Percentiles rank a stretch among this genome's conserved stretches.
phyloP scores from a whole-genome alignment of 2,888 invertebrate genomes.

The Pachycephus smyrnensis region DNA sequence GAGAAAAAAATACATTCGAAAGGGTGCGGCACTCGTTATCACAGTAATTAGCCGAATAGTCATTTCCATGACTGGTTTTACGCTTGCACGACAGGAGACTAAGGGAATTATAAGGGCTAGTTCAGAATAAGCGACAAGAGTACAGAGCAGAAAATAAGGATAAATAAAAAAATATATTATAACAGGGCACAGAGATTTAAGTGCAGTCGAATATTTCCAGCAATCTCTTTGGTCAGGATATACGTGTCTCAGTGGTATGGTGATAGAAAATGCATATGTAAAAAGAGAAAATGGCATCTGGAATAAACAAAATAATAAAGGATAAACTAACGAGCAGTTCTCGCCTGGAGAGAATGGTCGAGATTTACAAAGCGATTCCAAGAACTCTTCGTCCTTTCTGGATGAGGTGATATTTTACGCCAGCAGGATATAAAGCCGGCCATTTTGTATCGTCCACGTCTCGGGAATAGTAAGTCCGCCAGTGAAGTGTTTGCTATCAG shows the following conservation, averaged over 20 bases:
- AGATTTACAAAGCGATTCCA: slow-evolving; percentile 26
- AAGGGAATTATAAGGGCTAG: neutral
- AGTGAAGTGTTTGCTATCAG: neutral
- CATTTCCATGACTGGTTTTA: neutral
- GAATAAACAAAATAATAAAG: neutral
- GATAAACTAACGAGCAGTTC: neutral
- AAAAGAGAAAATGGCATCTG: neutral
- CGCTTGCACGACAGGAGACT: neutral
- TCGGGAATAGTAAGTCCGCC: neutral
- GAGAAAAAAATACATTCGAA: neutral
- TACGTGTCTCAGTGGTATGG: neutral
- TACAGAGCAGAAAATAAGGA: neutral
- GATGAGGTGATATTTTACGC: neutral
- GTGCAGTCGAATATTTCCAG: neutral
- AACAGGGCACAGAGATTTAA: neutral
- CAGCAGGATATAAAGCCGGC: neutral
- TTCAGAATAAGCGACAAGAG: neutral
- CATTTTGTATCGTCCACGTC: neutral
- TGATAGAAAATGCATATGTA: neutral
- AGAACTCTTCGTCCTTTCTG: neutral
- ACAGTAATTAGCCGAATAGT: neutral
- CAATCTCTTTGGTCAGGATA: neutral
- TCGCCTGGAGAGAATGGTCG: neutral
- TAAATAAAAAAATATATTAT: neutral
- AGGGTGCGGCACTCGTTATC: neutral